Evolutionary conservation across 2,797 vertebrate species (phyloP).

Genomic region (Chlorospingus semifuscus): DNA sequence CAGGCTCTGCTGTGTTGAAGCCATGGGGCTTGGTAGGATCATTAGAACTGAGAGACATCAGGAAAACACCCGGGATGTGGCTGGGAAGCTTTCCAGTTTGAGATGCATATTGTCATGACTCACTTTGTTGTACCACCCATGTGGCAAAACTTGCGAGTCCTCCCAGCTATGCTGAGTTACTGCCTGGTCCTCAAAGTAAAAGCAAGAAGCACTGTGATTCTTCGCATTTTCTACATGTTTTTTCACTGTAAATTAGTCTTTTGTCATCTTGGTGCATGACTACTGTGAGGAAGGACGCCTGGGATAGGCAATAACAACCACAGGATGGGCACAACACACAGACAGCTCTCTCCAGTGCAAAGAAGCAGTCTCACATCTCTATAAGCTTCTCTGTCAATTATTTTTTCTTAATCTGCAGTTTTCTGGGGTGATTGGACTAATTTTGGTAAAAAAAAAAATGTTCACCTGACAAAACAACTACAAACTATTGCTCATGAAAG

Average conservation of each 20-base stretch:
- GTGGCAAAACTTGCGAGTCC: neutral
- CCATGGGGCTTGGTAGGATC: neutral
- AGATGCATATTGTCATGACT: neutral
- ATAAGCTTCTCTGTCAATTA: neutral
- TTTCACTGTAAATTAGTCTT: neutral
- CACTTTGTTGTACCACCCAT: neutral
- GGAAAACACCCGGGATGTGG: neutral
- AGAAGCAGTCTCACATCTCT: neutral
- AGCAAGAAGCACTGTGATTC: neutral
- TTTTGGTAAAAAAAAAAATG: neutral
- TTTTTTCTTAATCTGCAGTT: neutral
- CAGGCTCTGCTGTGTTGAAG: neutral
- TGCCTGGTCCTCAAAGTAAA: neutral
- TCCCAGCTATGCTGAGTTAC: neutral
- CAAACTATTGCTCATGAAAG: neutral
- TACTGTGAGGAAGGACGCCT: neutral
- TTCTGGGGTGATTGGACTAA: neutral
- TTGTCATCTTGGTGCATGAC: neutral
- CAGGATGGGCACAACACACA: fast-evolving
- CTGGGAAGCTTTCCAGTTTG: neutral
- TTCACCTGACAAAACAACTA: neutral
- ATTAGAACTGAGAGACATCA: neutral
- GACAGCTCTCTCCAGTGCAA: neutral
- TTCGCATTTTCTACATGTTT: neutral
- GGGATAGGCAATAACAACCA: neutral